phyloP scores from a whole-genome alignment of 2,888 invertebrate species.

The Phyto melanocephala region DNA sequence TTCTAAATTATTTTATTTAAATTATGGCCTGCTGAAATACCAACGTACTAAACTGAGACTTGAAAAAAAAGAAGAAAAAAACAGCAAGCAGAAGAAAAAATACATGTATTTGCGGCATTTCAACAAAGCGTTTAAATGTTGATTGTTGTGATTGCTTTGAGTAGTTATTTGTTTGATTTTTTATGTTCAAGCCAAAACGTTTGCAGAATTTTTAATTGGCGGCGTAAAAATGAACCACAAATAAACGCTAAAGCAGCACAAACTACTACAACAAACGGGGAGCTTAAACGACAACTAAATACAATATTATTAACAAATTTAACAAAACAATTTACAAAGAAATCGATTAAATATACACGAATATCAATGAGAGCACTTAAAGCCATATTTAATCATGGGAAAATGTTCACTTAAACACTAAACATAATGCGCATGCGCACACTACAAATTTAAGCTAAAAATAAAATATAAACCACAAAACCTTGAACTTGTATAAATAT shows the following conservation, averaged over 20 bases:
- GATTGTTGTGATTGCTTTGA: slow-evolving; percentile 63
- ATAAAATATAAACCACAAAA: not conserved
- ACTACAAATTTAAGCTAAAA: not conserved
- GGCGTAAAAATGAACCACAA: slow-evolving; percentile 42
- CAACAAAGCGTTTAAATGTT: slow-evolving; percentile 59
- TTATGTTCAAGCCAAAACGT: slow-evolving; percentile 75
- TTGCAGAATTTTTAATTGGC: slow-evolving; percentile 70
- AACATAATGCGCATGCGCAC: not conserved
- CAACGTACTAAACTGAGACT: not conserved
- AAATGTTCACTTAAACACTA: not conserved
- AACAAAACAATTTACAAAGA: slow-evolving; percentile 40
- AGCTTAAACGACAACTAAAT: slow-evolving; percentile 22
- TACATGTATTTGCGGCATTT: slow-evolving; percentile 55
- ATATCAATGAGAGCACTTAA: not conserved
- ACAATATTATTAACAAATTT: slow-evolving; percentile 35
- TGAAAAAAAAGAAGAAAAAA: not conserved
- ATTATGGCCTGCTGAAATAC: slow-evolving; percentile 52
- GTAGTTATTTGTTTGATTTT: slow-evolving; percentile 69
- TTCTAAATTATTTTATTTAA: slow-evolving; percentile 51
- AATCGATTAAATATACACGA: slow-evolving; percentile 49
- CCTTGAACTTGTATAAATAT: slow-evolving; percentile 44
- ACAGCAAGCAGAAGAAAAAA: slow-evolving; percentile 1
- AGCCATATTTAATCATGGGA: slow-evolving; percentile 58
- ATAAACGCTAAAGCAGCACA: slow-evolving; percentile 3
- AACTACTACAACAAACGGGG: slow-evolving; percentile 43